phyloP scores from a whole-genome alignment of 2,888 invertebrate genomes.

The Dinocampus coccinellae region DNA sequence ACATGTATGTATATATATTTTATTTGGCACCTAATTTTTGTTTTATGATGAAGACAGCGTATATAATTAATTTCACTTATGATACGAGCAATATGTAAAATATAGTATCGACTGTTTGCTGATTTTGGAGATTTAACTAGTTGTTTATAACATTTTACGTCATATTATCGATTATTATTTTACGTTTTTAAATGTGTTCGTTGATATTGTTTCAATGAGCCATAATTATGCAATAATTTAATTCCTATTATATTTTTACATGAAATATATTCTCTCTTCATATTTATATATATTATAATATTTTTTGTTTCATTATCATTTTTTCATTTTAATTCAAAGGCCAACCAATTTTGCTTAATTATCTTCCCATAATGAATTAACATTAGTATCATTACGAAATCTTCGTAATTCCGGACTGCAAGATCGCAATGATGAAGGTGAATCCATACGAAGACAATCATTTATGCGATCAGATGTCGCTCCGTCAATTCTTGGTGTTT shows the following conservation, averaged over 20 bases:
- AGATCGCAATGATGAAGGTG: conserved; percentile 57
- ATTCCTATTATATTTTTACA: not conserved
- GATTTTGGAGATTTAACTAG: not conserved
- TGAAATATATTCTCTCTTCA: not conserved
- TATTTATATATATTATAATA: no score
- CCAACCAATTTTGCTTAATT: conserved; percentile 14
- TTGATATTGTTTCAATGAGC: not conserved
- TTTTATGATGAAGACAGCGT: not conserved
- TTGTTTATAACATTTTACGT: not conserved
- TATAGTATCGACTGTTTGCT: not conserved
- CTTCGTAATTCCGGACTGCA: conserved; percentile 51
- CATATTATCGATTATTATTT: not conserved
- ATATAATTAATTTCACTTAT: not conserved
- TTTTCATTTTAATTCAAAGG: not conserved
- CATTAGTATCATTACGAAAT: conserved; percentile 44
- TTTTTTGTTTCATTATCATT: not conserved
- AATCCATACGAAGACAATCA: conserved; percentile 53
- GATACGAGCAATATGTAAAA: not conserved
- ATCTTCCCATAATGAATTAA: conserved; percentile 47
- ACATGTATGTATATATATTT: not conserved
- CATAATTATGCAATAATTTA: not conserved
- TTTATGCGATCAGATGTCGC: conserved; percentile 40
- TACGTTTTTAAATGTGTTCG: not conserved
- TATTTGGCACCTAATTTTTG: not conserved
- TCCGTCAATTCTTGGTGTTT: conserved; percentile 38